These are phyloP conservation scores for Hirtodrosophila trivittata DNA, from an alignment of 2,888 invertebrate genomes.

Conservation along the genomic window DNA sequence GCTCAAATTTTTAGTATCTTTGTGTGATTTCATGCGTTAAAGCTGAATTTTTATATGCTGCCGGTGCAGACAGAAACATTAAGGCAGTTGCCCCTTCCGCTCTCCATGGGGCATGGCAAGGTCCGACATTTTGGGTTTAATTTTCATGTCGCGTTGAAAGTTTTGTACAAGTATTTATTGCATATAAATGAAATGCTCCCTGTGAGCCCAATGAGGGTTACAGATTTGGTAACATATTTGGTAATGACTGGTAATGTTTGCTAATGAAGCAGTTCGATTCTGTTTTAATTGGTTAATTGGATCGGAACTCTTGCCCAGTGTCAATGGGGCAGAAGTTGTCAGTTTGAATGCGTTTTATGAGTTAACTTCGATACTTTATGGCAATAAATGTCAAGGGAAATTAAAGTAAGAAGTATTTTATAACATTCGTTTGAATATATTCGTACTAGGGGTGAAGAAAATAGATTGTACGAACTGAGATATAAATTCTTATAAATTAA, in stretches of 20 bases:
- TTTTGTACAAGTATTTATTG: slow-evolving; percentile 69
- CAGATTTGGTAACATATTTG: slow-evolving; percentile 37
- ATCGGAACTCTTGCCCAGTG: no score
- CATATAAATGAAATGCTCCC: slow-evolving; percentile 68
- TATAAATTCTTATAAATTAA: no score
- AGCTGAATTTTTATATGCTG: slow-evolving; percentile 69
- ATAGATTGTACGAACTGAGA: no score
- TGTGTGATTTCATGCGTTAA: slow-evolving; percentile 80
- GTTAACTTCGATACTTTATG: no score
- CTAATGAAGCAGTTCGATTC: slow-evolving; percentile 71
- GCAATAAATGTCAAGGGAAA: no score
- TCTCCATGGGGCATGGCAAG: slow-evolving; percentile 16
- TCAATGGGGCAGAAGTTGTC: background rate
- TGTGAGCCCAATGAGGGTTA: background rate
- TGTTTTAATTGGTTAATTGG: slow-evolving; percentile 64
- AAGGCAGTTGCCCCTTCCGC: slow-evolving; percentile 5
- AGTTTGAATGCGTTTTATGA: background rate
- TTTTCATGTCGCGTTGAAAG: slow-evolving; percentile 75
- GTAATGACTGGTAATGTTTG: slow-evolving; percentile 59
- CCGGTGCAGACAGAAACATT: slow-evolving; percentile 49
- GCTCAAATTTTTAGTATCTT: slow-evolving; percentile 75
- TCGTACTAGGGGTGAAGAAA: no score
- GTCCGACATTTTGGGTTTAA: slow-evolving; percentile 46
- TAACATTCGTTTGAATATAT: no score
- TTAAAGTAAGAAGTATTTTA: no score